Conservation (phyloP, 2,113 vertebrate species). For the Pelecanus crispus region DNA sequence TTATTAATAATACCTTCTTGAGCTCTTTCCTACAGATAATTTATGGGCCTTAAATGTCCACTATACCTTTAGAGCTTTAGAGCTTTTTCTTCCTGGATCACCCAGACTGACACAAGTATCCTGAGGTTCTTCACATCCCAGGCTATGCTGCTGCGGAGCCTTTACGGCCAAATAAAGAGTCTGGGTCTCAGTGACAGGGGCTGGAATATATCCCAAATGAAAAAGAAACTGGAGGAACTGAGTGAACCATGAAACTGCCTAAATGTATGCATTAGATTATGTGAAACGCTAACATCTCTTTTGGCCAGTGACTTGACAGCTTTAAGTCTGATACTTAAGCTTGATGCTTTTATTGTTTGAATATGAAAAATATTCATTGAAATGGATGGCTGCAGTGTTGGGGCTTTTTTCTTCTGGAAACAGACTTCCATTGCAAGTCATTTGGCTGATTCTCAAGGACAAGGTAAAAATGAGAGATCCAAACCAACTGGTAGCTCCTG, state of each 20-base stretch:
- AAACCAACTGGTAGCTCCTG: background rate
- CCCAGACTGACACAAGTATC: background rate
- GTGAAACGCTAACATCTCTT: conserved; percentile 35
- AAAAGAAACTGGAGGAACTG: background rate
- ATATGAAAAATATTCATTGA: background rate
- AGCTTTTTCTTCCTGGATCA: background rate
- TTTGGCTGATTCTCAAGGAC: background rate
- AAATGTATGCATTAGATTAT: conserved; percentile 23
- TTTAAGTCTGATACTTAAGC: conserved; percentile 44
- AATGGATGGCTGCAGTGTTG: background rate
- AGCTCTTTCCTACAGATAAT: background rate
- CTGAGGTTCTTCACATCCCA: background rate
- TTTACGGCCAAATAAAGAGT: background rate
- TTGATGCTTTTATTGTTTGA: conserved; percentile 26
- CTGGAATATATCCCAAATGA: conserved; percentile 23
- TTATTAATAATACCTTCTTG: background rate
- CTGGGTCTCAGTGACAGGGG: background rate
- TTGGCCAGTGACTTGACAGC: conserved; percentile 31
- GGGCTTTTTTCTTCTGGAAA: background rate
- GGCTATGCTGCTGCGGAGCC: background rate
- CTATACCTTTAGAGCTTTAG: background rate
- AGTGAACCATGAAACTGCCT: conserved; percentile 29
- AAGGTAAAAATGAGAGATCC: background rate
- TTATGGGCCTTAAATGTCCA: background rate
- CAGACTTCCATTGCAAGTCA: background rate